Conservation (phyloP, 2,113 vertebrate species). For the Cyphomyrus discorhynchus region DNA sequence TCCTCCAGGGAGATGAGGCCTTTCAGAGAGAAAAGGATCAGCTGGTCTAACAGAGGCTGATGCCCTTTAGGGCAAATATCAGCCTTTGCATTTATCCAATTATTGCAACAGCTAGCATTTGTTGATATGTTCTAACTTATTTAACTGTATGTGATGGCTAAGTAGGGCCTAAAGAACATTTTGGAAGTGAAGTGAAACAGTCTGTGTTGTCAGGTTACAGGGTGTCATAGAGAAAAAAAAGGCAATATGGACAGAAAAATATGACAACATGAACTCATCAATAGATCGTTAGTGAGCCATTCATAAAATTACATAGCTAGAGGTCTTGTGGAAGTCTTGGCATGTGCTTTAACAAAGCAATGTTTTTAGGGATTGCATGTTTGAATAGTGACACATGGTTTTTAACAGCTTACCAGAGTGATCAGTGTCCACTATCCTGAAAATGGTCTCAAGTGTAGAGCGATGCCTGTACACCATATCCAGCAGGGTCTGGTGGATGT, state of each 20-base stretch:
- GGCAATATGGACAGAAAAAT: not conserved
- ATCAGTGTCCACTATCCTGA: constrained; percentile 86
- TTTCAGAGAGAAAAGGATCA: constrained; percentile 32
- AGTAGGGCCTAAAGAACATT: not conserved
- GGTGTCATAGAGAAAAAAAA: not conserved
- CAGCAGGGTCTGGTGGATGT: constrained; percentile 76
- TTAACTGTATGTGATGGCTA: not conserved
- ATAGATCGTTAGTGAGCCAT: not conserved
- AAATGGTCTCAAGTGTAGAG: constrained; percentile 88
- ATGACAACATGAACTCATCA: not conserved
- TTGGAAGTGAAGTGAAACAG: not conserved
- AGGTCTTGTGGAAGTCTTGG: not conserved
- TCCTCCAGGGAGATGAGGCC: constrained; percentile 84
- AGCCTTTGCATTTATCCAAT: not conserved
- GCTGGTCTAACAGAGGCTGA: not conserved
- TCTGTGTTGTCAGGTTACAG: not conserved
- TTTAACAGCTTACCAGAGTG: constrained; percentile 72
- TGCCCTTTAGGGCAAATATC: not conserved
- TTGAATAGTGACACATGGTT: not conserved
- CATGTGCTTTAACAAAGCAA: not conserved
- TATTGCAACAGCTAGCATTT: not conserved
- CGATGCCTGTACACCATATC: constrained; percentile 85
- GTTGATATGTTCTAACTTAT: not conserved
- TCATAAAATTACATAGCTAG: not conserved
- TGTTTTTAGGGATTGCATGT: not conserved